Evolutionary conservation across 2,113 vertebrate species (phyloP).

Genomic region (Oxyura jamaicensis): DNA sequence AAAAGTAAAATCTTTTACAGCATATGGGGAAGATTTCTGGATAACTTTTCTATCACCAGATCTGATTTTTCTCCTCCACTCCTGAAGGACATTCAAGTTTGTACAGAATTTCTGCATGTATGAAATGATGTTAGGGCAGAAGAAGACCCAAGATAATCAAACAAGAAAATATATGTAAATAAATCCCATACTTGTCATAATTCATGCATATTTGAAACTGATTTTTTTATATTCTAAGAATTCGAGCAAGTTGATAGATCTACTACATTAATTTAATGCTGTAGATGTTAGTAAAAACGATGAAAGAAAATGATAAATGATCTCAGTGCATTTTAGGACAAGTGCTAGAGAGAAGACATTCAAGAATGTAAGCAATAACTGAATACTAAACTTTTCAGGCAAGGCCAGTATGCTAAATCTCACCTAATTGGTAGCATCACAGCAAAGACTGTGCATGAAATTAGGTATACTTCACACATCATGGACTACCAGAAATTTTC

Average conservation of each 20-base stretch:
- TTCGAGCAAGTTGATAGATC: not conserved
- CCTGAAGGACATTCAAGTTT: not conserved
- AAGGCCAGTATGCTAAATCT: not conserved
- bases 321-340: not conserved
- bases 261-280: not conserved
- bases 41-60: not conserved
- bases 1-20: not conserved
- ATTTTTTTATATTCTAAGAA: not conserved
- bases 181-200: not conserved
- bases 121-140: not conserved
- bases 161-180: not conserved
- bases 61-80: not conserved
- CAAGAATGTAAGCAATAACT: not conserved
- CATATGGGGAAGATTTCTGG: not conserved
- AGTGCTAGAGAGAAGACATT: not conserved
- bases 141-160: not conserved
- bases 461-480: not conserved
- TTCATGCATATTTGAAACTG: not conserved
- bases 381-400: not conserved
- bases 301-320: not conserved
- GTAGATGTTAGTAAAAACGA: not conserved
- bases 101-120: not conserved
- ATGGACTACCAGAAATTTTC: not conserved
- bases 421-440: not conserved
- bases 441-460: not conserved